Percentiles rank a stretch among this genome's conserved stretches.
Evolutionary conservation across 30 jellyfish, hydroid and myxozoan genomes (phyloP).

Genomic region (Nemopilema nomurai): DNA sequence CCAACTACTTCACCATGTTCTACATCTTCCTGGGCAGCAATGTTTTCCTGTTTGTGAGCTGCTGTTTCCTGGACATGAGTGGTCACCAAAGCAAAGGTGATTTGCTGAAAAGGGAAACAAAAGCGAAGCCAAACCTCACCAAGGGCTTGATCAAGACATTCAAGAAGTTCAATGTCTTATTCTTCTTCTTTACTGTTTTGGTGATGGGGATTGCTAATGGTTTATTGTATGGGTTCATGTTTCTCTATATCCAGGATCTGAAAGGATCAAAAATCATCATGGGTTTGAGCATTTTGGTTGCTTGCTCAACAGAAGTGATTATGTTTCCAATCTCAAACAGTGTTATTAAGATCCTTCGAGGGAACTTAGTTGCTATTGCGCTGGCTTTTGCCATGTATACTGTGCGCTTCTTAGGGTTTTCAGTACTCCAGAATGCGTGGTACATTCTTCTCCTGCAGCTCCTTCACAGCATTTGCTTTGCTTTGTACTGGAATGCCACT

Average conservation of each 20-base stretch:
- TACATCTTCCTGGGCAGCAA: slow-evolving; percentile 62
- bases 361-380: slow-evolving; percentile 55
- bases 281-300: slow-evolving; percentile 80
- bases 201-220: slow-evolving; percentile 77
- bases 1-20: slow-evolving; percentile 53
- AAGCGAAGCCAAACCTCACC: slow-evolving; percentile 15
- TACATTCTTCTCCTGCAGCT: slow-evolving; percentile 58
- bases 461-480: slow-evolving; percentile 62
- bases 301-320: slow-evolving; percentile 68
- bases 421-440: slow-evolving; percentile 73
- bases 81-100: slow-evolving; percentile 18
- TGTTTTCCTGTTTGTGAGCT: slow-evolving; percentile 25
- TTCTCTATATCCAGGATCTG: slow-evolving; percentile 56
- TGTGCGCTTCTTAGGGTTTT: slow-evolving; percentile 52
- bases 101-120: slow-evolving; percentile 6
- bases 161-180: slow-evolving; percentile 52
- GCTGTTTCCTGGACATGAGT: slow-evolving; percentile 42
- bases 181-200: slow-evolving; percentile 61
- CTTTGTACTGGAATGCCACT: slow-evolving; percentile 63
- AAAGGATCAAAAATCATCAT: slow-evolving; percentile 71
- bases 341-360: slow-evolving; percentile 44
- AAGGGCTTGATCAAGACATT: slow-evolving; percentile 56
- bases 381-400: slow-evolving; percentile 47
- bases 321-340: slow-evolving; percentile 64
- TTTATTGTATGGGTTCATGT: slow-evolving; percentile 65